Conservation (phyloP, 2,797 vertebrate species). For the Sebastes minor region DNA sequence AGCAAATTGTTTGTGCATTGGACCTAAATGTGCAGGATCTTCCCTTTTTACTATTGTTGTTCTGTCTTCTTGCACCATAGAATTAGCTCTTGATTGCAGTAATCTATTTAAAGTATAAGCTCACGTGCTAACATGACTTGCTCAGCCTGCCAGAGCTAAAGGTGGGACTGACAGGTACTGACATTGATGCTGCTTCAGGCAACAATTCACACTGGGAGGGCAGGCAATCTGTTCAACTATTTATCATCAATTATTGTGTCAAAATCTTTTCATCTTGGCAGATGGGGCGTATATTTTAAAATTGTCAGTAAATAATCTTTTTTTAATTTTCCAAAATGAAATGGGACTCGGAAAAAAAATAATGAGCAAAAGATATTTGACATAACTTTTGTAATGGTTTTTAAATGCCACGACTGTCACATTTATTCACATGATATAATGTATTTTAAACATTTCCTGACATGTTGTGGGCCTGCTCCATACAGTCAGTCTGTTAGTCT, state of each 20-base stretch:
- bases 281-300: slow-evolving; percentile 1
- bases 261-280: slow-evolving; percentile 20
- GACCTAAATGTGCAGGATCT: background rate
- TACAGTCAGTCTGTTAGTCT: background rate
- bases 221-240: slow-evolving; percentile 46
- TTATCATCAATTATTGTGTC: slow-evolving; percentile 53
- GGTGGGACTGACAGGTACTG: slow-evolving; percentile 32
- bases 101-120: background rate
- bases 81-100: background rate
- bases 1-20: background rate
- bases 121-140: slow-evolving; percentile 17
- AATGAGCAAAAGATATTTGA: slow-evolving; percentile 9
- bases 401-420: background rate
- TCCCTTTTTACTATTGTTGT: background rate
- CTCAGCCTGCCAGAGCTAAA: slow-evolving; percentile 22
- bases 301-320: slow-evolving; percentile 26
- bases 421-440: background rate
- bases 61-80: background rate
- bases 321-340: slow-evolving; percentile 3
- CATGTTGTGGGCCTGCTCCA: background rate
- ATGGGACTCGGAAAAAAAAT: background rate
- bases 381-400: slow-evolving; percentile 12
- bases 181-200: slow-evolving; percentile 51
- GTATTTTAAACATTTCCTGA: background rate
- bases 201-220: slow-evolving; percentile 30